Conservation (phyloP, 2,113 vertebrate genomes). For the Melanostigma gelatinosum region DNA sequence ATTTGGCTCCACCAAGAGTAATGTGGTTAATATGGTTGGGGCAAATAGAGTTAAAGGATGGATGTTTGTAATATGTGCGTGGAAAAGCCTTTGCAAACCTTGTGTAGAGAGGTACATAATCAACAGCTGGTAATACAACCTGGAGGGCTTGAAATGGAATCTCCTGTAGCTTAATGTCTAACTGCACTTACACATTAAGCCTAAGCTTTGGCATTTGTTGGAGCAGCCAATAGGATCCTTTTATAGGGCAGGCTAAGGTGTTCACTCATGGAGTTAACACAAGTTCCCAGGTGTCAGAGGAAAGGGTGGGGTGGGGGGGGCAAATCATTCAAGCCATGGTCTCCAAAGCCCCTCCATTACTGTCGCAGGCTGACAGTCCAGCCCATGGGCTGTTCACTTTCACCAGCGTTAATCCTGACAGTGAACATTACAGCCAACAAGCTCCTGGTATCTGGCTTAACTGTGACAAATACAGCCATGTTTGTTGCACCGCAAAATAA, state of each 20-base stretch:
- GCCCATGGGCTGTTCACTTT: slow-evolving; percentile 62
- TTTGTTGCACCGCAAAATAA: neutral
- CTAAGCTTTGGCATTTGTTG: slow-evolving; percentile 64
- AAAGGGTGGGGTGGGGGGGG: neutral
- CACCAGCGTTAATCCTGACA: slow-evolving; percentile 60
- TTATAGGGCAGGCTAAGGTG: slow-evolving; percentile 71
- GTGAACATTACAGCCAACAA: slow-evolving; percentile 60
- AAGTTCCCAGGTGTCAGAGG: slow-evolving; percentile 64
- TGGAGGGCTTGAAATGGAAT: slow-evolving; percentile 42
- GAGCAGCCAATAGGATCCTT: slow-evolving; percentile 48
- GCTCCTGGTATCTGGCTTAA: slow-evolving; percentile 30
- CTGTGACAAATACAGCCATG: slow-evolving; percentile 12
- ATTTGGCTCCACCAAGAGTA: slow-evolving; percentile 60
- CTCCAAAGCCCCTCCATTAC: slow-evolving; percentile 67
- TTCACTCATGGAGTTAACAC: slow-evolving; percentile 74
- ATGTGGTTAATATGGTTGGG: slow-evolving; percentile 70
- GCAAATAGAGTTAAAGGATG: slow-evolving; percentile 75
- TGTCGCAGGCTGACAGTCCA: slow-evolving; percentile 59
- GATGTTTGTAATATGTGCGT: slow-evolving; percentile 69
- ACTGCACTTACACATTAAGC: slow-evolving; percentile 50
- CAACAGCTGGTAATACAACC: slow-evolving; percentile 40
- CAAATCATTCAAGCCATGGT: slow-evolving; percentile 54
- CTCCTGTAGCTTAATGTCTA: slow-evolving; percentile 48
- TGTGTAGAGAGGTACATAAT: slow-evolving; percentile 50
- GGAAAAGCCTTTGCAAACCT: slow-evolving; percentile 52